Percentiles rank a stretch among this genome's conserved stretches.
These are phyloP conservation scores for Synanthedon formicaeformis DNA, from an alignment of 2,888 invertebrate genomes.

Conservation along the genomic window DNA sequence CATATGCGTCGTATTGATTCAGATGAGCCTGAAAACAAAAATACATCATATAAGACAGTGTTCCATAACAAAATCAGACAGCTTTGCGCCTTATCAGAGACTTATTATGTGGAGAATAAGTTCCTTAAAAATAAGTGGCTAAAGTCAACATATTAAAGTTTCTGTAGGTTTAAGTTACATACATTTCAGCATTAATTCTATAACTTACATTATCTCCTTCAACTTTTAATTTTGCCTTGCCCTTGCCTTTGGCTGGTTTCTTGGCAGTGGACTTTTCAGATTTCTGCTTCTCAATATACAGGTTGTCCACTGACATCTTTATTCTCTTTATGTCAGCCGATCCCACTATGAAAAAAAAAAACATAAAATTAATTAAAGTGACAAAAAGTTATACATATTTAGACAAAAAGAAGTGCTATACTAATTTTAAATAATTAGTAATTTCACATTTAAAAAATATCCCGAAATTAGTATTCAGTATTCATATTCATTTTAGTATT, in stretches of 20 bases:
- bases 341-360: constrained; percentile 72
- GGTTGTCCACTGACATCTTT: constrained; percentile 84
- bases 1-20: constrained; percentile 76
- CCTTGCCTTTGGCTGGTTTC: constrained; percentile 83
- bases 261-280: constrained; percentile 84
- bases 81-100: too few species aligned
- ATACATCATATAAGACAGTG: neutral
- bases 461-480: too few species aligned
- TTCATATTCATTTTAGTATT: too few species aligned
- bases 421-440: too few species aligned
- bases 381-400: neutral
- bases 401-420: neutral
- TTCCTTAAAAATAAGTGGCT: too few species aligned
- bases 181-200: neutral
- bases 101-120: too few species aligned
- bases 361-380: neutral
- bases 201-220: constrained; percentile 80
- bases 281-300: constrained; percentile 90
- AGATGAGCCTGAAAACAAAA: constrained; percentile 66
- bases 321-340: constrained; percentile 86
- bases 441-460: too few species aligned
- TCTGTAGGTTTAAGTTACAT: too few species aligned
- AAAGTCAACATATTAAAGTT: too few species aligned
- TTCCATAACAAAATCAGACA: too few species aligned
- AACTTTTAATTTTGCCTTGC: constrained; percentile 78